Base-by-base conservation (phyloP, 2,888 invertebrate species). In the Lasioglossum vierecki region DNA sequence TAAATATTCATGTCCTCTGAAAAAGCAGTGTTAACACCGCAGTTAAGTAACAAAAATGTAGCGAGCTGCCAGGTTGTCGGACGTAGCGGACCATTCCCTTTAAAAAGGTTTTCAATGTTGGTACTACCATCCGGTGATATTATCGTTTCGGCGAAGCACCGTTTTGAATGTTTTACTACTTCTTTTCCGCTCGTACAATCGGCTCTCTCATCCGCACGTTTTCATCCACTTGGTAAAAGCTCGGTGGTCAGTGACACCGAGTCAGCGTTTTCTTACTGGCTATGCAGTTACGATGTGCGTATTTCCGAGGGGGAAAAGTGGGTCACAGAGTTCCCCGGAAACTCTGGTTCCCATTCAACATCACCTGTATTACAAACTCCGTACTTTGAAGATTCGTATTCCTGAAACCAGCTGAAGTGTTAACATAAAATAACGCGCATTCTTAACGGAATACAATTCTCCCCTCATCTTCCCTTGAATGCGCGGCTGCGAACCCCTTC, bases 111-210 rank as follows among this genome's bases (percentile, higher is more conserved):
- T 70, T 41, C 70, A 70, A 70, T 41, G 39, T 70, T 70, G 70
- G 41, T 41, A 70, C 70, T 39, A 70, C 39, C 39, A 39, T 39
- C 39, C 70, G 41, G 70, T n/a, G 41, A 70, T 70, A 70, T 70
- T 70, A 70, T 70, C 70, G 70, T 70, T 70, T 41, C 35, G 41
- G 41, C 70, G 22, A 41, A 70, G 70, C 41, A n/a, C 41, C 70
- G 70, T 70, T 70, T 70, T 70, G 70, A 70, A 70, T 70, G 70
- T 70, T 70, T 70, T 70, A 70, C 70, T 41, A 70, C 70, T 70
- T 41, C 70, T 70, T 41, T 70, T 41, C 70, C 39, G 70, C 39
- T 70, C 70, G 70, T 41, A 41, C 70, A 70, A 70, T 70, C 70
- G 70, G 70, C 70, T 41, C 41, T 41, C 70, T 70, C 70, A 39